Evolutionary conservation across 2,797 vertebrate genomes (phyloP).

Genomic region (Acanthurus leucopareius): DNA sequence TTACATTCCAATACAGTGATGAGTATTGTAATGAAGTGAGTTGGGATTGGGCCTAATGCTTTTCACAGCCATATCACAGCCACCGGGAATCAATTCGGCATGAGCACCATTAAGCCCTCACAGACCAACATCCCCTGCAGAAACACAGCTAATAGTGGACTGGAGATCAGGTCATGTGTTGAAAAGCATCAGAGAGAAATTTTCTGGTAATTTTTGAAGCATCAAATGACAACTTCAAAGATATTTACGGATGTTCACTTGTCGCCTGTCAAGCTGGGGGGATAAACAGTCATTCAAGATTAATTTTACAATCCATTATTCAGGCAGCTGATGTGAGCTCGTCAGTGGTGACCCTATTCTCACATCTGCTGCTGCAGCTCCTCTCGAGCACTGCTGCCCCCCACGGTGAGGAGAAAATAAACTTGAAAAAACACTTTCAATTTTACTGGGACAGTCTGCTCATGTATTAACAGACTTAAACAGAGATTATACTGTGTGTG

Average conservation of each 20-base stretch:
- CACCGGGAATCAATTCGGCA: constrained; percentile 41
- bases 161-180: constrained; percentile 44
- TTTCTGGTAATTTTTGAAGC: constrained; percentile 35
- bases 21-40: constrained; percentile 56
- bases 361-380: constrained; percentile 63
- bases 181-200: constrained; percentile 48
- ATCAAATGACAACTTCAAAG: constrained; percentile 40
- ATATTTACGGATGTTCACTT: constrained; percentile 53
- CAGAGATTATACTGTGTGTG: neutral
- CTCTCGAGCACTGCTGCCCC: constrained; percentile 31
- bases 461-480: constrained; percentile 12
- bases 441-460: constrained; percentile 2
- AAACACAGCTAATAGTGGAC: constrained; percentile 36
- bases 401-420: neutral
- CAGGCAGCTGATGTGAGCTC: constrained; percentile 55
- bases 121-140: constrained; percentile 47
- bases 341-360: constrained; percentile 54
- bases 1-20: constrained; percentile 63
- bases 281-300: constrained; percentile 57
- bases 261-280: constrained; percentile 45
- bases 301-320: constrained; percentile 61
- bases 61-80: constrained; percentile 60
- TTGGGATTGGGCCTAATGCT: constrained; percentile 58
- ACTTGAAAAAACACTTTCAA: neutral
- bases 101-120: constrained; percentile 29